Evolutionary conservation across 2,113 vertebrate species (phyloP).

Genomic region (Merops nubicus): DNA sequence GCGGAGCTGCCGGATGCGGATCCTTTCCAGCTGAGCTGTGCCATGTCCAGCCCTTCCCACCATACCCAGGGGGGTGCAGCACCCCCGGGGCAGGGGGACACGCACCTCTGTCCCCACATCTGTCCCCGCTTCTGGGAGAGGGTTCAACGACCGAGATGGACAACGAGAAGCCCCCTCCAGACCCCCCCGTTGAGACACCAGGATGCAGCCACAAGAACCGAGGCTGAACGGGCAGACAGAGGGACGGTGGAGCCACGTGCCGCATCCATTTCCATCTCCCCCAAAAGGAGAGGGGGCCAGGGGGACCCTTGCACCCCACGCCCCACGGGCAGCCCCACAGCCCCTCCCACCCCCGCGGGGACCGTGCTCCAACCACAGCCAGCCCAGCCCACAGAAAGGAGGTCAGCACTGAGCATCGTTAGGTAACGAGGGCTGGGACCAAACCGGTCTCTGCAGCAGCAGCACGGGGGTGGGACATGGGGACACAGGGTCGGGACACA

Average conservation of each 20-base stretch:
- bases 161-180: background rate
- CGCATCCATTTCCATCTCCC: background rate
- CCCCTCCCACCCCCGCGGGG: accelerated
- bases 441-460: background rate
- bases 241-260: accelerated
- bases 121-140: accelerated
- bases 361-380: background rate
- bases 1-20: background rate
- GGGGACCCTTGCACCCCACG: accelerated
- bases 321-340: background rate
- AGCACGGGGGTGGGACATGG: accelerated
- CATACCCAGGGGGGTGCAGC: accelerated
- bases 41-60: background rate
- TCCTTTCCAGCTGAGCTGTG: background rate
- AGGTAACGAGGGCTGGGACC: background rate
- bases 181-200: background rate
- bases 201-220: accelerated
- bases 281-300: accelerated
- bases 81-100: background rate
- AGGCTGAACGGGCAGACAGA: background rate
- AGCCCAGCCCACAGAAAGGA: background rate
- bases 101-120: accelerated
- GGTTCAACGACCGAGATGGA: accelerated
- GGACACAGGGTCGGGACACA: accelerated
- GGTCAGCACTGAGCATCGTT: background rate